Conservation (phyloP, 2,797 vertebrate genomes). For the Macrochelys suwanniensis region DNA sequence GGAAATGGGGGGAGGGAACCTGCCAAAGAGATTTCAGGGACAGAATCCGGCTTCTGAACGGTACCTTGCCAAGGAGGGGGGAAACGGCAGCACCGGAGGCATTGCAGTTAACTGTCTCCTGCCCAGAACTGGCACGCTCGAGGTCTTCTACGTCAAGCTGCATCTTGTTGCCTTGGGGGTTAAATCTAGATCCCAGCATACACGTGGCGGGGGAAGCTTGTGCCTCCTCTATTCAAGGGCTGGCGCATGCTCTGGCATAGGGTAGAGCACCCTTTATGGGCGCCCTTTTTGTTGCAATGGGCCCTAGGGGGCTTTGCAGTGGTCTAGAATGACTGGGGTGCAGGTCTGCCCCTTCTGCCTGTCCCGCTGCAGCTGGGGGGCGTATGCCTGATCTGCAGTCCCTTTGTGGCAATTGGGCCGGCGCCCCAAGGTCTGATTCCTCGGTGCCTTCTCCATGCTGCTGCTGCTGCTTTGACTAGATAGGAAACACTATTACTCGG, state of each 20-base stretch:
- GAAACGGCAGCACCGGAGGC: neutral
- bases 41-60: accelerated
- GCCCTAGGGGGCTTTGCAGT: neutral
- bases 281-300: neutral
- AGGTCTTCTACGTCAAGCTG: accelerated
- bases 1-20: accelerated
- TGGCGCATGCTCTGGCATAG: neutral
- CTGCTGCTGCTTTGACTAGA: neutral
- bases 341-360: neutral
- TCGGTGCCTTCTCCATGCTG: neutral
- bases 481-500: neutral
- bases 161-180: neutral
- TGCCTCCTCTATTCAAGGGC: neutral
- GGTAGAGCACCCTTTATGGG: neutral
- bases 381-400: neutral
- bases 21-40: neutral
- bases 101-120: neutral
- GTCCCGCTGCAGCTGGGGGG: neutral
- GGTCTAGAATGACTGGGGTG: neutral
- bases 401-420: neutral
- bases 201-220: neutral
- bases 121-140: accelerated
- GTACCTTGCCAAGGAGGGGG: too few relatives aligned
- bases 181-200: neutral
- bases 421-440: neutral